Evolutionary conservation across 2,113 vertebrate species (phyloP).

Genomic region (Spermophilus dauricus): DNA sequence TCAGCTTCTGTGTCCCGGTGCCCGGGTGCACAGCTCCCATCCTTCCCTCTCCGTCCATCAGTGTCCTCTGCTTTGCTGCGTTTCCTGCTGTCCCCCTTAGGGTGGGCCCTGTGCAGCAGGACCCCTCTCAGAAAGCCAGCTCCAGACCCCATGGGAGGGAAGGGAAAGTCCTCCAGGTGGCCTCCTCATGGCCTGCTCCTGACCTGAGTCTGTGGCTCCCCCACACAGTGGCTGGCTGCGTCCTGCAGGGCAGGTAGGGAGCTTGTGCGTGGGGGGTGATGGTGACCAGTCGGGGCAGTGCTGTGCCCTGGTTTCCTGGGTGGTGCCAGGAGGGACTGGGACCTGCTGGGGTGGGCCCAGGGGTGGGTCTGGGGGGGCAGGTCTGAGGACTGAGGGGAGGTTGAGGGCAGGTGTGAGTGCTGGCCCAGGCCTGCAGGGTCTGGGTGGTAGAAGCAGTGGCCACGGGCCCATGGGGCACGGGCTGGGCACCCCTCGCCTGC

Average conservation of each 20-base stretch:
- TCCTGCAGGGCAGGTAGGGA: no score
- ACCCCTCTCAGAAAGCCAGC: background rate
- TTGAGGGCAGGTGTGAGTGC: no score
- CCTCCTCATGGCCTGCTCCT: background rate
- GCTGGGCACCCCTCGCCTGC: background rate
- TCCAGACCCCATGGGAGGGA: background rate
- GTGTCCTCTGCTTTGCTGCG: background rate
- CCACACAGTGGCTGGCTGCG: no score
- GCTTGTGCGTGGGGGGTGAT: no score
- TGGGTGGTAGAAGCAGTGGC: accelerated
- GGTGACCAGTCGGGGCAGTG: no score
- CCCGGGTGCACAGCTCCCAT: background rate
- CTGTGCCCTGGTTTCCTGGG: no score
- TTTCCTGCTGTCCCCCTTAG: background rate
- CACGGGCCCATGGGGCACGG: no score
- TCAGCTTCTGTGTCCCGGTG: background rate
- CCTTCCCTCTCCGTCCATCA: background rate
- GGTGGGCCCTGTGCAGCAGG: background rate
- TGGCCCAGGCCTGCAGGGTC: no score
- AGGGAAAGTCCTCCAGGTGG: accelerated
- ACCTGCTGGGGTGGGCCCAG: no score
- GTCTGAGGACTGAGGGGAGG: background rate
- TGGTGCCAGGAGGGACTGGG: no score
- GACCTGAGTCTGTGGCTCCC: background rate
- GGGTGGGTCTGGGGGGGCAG: background rate